Base-by-base conservation (phyloP, 1,140 invertebrate species). In the Drosophila asahinai region DNA sequence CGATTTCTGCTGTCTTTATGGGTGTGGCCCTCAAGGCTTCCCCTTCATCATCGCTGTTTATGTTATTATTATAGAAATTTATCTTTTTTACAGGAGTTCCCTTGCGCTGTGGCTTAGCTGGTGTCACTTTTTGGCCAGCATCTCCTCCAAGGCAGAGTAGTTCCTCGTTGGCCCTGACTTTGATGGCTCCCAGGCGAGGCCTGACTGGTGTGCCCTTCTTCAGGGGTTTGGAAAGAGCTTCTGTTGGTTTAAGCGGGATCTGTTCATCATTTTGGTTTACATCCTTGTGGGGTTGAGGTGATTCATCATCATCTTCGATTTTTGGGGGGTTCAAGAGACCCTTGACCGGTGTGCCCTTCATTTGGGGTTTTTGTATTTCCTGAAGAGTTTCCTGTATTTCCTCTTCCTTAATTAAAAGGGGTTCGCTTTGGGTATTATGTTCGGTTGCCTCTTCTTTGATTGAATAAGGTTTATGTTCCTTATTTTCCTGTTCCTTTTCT, bases 191-290 rank as follows among this genome's bases (percentile, higher is more conserved):
- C 14, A 71, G 8, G 1, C 49, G 66, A 0, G 43, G 33, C 15
- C 61, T 79, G 0, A 82, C 38, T 2, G 82, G 78, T 1, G 82
- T 81, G 11, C 73, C 82, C 11, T 70, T 83, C 49, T 25, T 52
- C 22, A 55, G 12, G 6, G 83, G 80, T 27, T 76, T 78, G 2
- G 17, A 43, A 15, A 55, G 51, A 0, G 14, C n/a, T 14, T 25
- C 38, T 1, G 8, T 5, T 0, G 36, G 9, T 3, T 57, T 57
- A 3, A 36, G 3, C 5, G 22, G 15, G 5, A 43, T 14, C 0
- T 42, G 59, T 19, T 67, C 38, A 27, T 87, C 60, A n/a, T 30
- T 40, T 40, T 68, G 48, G 33, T 48, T 52, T 3, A 14, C 3
- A 7, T 75, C 12, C 17, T 45, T 54, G 15, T 43, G 11, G 25